Evolutionary conservation across 2,888 invertebrate species (phyloP), one percentile per base, ranked within the genome.

Genomic region (Megamerina dolium): DNA sequence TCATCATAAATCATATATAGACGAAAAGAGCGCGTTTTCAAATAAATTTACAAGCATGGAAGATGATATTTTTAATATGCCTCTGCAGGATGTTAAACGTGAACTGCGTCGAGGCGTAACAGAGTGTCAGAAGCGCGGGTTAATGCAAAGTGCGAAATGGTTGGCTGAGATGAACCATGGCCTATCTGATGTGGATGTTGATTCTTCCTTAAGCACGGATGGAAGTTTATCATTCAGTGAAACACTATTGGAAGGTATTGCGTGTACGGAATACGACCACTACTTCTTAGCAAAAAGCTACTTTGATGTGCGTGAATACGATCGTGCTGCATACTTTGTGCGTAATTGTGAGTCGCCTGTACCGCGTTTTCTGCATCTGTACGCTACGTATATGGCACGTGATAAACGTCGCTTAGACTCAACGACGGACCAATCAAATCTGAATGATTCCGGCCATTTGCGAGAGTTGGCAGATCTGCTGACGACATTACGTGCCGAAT

Each of bases 341-440:
- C 80, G 84, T 56, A 77, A 81, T 46, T 83, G 84, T 56, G 74
- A 74, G 30, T 82, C 82, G 45, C 74, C 80, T 0, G 85, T 86
- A n/a, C 81, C 84, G 32, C 78, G 82, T 49, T 96, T 95, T 69
- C 73, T 96, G 19, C 82, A 88, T 66, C 80, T 85, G 55, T 96
- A 94, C 68, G 81, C 92, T 0, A 79, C 81, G 23, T 96, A 90
- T 63, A 78, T 92, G 75, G 87, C 92, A 0, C 84, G 87, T 49
- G 94, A 95, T 64, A 94, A 92, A 70, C 88, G 88, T 56, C 84
- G 87, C 49, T 73, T 90, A 37, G 93, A 95, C 64, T 88, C 88
- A 52, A 81, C 83, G 66, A 82, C 83, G 1, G 85, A 85, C 55
- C 69, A 62, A 30, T 66, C 69, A n/a, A 69, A 70, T 56, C 53